These are phyloP conservation scores for Hydra vulgaris DNA, from an alignment of 30 jellyfish, hydroid and myxozoan genomes.

Conservation along the genomic window DNA sequence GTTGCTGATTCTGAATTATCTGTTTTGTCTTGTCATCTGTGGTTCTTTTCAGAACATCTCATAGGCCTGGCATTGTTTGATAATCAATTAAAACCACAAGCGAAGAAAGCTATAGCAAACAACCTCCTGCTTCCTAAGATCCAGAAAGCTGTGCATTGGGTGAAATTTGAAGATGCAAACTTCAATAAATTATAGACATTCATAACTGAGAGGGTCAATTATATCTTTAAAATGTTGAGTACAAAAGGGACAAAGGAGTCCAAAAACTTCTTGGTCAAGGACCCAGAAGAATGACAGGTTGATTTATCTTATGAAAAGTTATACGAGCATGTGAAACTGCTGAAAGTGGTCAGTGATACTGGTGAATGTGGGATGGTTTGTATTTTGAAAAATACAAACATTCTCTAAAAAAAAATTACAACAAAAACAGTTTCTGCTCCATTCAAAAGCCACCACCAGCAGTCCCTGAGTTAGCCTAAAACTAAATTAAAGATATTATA, in stretches of 20 bases:
- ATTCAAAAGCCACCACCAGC: not conserved
- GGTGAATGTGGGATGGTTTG: not conserved
- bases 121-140: not conserved
- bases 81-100: not conserved
- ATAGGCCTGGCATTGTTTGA: not conserved
- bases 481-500: not conserved
- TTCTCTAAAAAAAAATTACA: not conserved
- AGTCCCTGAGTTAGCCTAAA: not conserved
- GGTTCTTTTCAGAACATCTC: not conserved
- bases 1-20: not conserved
- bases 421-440: not conserved
- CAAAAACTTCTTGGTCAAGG: not conserved
- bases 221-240: not conserved
- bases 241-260: not conserved
- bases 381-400: not conserved
- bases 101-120: not conserved
- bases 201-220: not conserved
- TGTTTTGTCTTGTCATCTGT: not conserved
- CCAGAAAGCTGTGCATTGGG: not conserved
- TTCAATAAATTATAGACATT: not conserved
- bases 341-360: not conserved
- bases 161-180: not conserved
- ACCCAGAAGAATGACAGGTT: not conserved
- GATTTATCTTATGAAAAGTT: not conserved
- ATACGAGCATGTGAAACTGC: not conserved